Evolutionary conservation across 2,888 invertebrate genomes (phyloP).

Genomic region (Scaptomyza flava): DNA sequence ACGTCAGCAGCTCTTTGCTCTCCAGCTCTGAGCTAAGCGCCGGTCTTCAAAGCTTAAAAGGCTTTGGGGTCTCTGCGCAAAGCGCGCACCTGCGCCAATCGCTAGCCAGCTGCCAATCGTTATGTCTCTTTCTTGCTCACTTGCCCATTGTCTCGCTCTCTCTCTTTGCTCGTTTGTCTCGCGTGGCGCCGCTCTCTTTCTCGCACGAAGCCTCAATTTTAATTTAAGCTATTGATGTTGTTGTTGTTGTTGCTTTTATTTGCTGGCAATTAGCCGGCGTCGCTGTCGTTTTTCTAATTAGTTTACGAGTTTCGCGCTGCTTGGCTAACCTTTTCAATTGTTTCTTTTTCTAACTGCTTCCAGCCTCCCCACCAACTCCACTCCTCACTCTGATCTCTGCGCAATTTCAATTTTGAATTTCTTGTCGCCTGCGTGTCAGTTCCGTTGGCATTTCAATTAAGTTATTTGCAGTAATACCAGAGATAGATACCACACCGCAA

Average conservation of each 20-base stretch:
- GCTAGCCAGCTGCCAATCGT: conserved; percentile 60
- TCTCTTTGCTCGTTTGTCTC: conserved; percentile 8
- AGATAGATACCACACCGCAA: conserved; percentile 23
- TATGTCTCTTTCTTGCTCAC: conserved; percentile 2
- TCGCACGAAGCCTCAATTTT: conserved; percentile 29
- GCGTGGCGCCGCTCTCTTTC: conserved; percentile 64
- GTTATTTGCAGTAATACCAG: conserved; percentile 60
- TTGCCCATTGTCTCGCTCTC: neutral
- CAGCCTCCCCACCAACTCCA: neutral
- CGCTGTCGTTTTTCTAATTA: conserved; percentile 69
- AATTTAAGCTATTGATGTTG: conserved; percentile 26
- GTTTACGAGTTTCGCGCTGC: conserved; percentile 55
- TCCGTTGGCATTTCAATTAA: conserved; percentile 81
- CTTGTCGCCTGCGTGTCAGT: conserved; percentile 74
- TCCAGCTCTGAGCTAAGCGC: conserved; percentile 52
- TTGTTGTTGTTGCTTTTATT: conserved; percentile 30
- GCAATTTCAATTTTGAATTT: conserved; percentile 71
- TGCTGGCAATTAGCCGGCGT: conserved; percentile 55
- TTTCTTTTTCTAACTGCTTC: conserved; percentile 38
- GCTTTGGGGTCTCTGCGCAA: neutral
- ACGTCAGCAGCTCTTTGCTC: conserved; percentile 39
- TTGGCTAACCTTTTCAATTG: conserved; percentile 75
- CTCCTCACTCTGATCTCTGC: conserved; percentile 27
- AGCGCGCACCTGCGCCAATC: conserved; percentile 77
- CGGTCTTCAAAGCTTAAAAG: conserved; percentile 52